Conservation (phyloP, 2,888 invertebrate species). For the Caenorhabditis uteleia region DNA sequence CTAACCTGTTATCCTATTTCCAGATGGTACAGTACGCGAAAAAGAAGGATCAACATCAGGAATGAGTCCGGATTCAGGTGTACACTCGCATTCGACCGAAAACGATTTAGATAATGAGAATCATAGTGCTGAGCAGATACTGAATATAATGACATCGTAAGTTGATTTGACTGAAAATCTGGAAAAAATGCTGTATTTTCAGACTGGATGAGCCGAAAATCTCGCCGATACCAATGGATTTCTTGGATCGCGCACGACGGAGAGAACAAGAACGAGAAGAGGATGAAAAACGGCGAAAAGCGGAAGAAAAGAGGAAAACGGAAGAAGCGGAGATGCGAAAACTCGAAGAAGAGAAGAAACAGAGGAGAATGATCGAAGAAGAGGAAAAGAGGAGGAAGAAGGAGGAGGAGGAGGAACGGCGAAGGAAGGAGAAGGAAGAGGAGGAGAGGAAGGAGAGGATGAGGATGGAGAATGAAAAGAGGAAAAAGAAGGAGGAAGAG, state of each 20-base stretch:
- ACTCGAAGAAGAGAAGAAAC: background rate
- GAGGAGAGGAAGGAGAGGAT: background rate
- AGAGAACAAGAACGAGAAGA: too few species aligned
- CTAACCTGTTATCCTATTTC: too few species aligned
- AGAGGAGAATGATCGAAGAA: background rate
- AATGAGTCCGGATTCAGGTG: constrained; percentile 40
- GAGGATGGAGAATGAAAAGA: constrained; percentile 1
- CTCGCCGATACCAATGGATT: constrained; percentile 12
- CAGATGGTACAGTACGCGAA: too few species aligned
- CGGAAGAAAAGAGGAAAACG: constrained; percentile 3
- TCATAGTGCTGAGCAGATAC: constrained; percentile 22
- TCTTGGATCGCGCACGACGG: background rate
- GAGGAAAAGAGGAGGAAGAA: background rate
- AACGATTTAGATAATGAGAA: constrained; percentile 34
- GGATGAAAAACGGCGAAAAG: background rate
- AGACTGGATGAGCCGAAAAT: constrained; percentile 18
- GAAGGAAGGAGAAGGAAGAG: background rate
- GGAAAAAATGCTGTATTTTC: background rate
- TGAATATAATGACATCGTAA: constrained; percentile 26
- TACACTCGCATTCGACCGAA: constrained; percentile 47
- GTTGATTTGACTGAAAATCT: background rate
- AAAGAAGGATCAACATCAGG: background rate
- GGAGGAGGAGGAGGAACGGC: background rate
- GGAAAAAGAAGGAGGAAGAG: constrained; percentile 1
- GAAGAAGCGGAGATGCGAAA: constrained; percentile 4